A percentile compares a stretch with the other conserved stretches of the same genome.
phyloP scores from a whole-genome alignment of 2,888 invertebrate species.

The Pinctada fucata region DNA sequence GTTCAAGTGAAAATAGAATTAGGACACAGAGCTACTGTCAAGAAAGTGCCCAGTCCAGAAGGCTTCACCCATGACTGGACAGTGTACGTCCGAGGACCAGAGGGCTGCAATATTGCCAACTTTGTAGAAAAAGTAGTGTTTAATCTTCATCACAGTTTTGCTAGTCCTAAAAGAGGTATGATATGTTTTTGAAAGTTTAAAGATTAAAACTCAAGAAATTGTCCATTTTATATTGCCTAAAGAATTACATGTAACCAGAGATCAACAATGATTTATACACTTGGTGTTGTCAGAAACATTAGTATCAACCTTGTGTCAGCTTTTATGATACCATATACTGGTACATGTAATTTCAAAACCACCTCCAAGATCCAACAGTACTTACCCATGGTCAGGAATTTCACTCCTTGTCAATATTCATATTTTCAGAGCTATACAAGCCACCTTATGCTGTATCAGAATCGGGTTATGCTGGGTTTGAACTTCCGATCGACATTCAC shows the following conservation, averaged over 20 bases:
- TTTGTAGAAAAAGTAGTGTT: slow-evolving; percentile 95
- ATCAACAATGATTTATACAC: no score
- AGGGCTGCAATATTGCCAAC: slow-evolving; percentile 90
- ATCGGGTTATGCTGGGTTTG: slow-evolving; percentile 97
- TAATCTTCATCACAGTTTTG: slow-evolving; percentile 93
- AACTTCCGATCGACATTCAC: slow-evolving; percentile 92
- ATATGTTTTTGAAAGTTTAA: neutral
- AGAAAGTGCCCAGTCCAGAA: slow-evolving; percentile 88
- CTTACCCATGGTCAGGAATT: no score
- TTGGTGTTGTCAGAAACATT: no score
- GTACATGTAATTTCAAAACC: no score
- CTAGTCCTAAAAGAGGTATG: slow-evolving; percentile 92
- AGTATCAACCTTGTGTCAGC: no score
- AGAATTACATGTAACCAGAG: no score
- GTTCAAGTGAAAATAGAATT: slow-evolving; percentile 92
- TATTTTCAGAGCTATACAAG: slow-evolving; percentile 90
- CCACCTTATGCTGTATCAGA: slow-evolving; percentile 93
- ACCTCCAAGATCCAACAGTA: no score
- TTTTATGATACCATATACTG: no score
- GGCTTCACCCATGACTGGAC: slow-evolving; percentile 99
- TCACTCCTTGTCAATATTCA: no score
- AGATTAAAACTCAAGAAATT: no score
- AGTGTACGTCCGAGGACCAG: slow-evolving; percentile 92
- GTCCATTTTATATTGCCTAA: no score
- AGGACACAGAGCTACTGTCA: slow-evolving; percentile 91